Evolutionary conservation across 2,888 invertebrate genomes (phyloP).

Genomic region (Bibio marci): DNA sequence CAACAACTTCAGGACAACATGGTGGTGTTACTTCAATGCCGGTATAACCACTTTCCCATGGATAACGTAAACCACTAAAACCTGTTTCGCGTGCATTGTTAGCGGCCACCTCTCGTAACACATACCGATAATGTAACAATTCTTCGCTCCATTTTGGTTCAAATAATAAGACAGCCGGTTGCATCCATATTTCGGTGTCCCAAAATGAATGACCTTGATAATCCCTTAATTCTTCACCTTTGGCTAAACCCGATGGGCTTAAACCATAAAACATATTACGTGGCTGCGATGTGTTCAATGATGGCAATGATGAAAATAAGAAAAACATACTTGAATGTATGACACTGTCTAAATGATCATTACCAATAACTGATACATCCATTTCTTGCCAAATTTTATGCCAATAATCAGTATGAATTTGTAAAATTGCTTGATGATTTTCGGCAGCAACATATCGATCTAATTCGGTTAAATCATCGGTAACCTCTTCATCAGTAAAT

Average conservation of each 20-base stretch:
- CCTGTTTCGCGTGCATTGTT: slow-evolving; percentile 33
- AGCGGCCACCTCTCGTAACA: slow-evolving; percentile 32
- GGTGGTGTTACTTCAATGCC: slow-evolving; percentile 41
- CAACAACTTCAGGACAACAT: slow-evolving; percentile 37
- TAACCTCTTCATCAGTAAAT: not conserved
- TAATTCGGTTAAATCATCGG: no score
- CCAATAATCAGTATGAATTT: slow-evolving; percentile 34
- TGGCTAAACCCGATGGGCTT: slow-evolving; percentile 39
- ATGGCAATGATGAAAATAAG: slow-evolving; percentile 37
- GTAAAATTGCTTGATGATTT: slow-evolving; percentile 13
- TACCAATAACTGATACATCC: slow-evolving; percentile 32
- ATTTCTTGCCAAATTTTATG: slow-evolving; percentile 31
- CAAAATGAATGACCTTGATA: slow-evolving; percentile 42
- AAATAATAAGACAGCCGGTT: slow-evolving; percentile 35
- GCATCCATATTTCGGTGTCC: slow-evolving; percentile 49
- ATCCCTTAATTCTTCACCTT: slow-evolving; percentile 26
- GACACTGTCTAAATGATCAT: slow-evolving; percentile 26
- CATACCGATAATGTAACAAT: slow-evolving; percentile 35
- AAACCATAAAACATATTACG: slow-evolving; percentile 34
- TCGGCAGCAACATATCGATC: no score
- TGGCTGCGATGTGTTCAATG: slow-evolving; percentile 30
- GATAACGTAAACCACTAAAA: slow-evolving; percentile 38
- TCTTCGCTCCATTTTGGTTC: slow-evolving; percentile 32
- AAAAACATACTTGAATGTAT: slow-evolving; percentile 41
- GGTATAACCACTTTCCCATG: slow-evolving; percentile 45